These are phyloP conservation scores for Struthidea cinerea DNA, from an alignment of 2,113 vertebrate species.

Conservation along the genomic window DNA sequence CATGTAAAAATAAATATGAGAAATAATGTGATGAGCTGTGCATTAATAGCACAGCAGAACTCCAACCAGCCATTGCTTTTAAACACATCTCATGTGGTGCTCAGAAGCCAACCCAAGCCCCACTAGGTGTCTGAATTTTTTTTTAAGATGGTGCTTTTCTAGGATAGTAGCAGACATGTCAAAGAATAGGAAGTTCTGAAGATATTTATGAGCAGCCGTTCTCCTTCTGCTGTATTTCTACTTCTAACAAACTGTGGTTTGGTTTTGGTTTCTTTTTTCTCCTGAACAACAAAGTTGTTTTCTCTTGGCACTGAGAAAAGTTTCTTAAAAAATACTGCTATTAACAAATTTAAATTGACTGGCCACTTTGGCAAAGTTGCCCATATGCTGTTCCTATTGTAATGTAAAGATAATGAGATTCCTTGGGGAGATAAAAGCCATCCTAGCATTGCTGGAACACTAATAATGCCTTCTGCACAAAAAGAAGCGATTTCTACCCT, in stretches of 20 bases:
- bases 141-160: neutral
- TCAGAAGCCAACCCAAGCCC: neutral
- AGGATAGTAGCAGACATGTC: neutral
- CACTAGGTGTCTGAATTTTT: neutral
- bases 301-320: constrained; percentile 44
- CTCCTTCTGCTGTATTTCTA: constrained; percentile 26
- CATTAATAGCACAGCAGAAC: neutral
- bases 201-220: constrained; percentile 10
- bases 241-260: constrained; percentile 15
- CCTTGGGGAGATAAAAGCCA: constrained; percentile 69
- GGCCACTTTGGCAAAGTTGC: constrained; percentile 56
- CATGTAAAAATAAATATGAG: neutral
- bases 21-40: neutral
- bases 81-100: neutral
- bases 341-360: constrained; percentile 77
- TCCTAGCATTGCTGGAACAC: constrained; percentile 49
- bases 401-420: constrained; percentile 77
- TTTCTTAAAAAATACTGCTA: constrained; percentile 49
- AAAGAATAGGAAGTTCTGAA: neutral
- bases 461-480: constrained; percentile 42
- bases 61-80: neutral
- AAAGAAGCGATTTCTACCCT: neutral
- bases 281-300: constrained; percentile 63
- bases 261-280: neutral
- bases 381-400: constrained; percentile 71